Conservation (phyloP, 2,797 vertebrate genomes). For the Ptychadena robeensis region DNA sequence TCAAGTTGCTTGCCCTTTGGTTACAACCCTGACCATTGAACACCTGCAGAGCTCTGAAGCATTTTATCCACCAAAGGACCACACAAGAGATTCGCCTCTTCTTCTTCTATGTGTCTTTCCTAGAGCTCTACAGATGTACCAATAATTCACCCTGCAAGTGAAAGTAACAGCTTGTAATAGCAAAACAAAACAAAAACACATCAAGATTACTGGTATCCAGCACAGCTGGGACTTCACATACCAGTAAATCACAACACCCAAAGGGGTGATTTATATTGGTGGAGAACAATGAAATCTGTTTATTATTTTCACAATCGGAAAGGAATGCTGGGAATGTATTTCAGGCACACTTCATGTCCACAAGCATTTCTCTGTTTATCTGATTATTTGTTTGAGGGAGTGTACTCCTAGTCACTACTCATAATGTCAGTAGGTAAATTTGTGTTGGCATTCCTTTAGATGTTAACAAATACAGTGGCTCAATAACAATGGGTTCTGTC, state of each 20-base stretch:
- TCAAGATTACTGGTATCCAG: constrained; percentile 37
- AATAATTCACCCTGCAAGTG: constrained; percentile 28
- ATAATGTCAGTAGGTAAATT: background rate
- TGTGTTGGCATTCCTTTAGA: background rate
- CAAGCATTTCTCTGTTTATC: constrained; percentile 18
- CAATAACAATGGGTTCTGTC: background rate
- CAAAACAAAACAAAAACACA: background rate
- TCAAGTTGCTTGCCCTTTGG: background rate
- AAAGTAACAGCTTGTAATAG: constrained; percentile 28
- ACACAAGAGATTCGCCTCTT: background rate
- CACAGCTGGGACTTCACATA: constrained; percentile 41
- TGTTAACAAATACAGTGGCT: background rate
- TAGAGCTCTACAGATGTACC: constrained; percentile 42
- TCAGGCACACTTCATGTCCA: constrained; percentile 2
- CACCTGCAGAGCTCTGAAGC: background rate
- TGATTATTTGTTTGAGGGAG: constrained; percentile 17
- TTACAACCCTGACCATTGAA: background rate
- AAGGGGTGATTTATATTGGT: constrained; percentile 21
- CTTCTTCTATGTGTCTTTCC: background rate
- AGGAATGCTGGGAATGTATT: constrained; percentile 46
- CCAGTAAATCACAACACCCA: constrained; percentile 43
- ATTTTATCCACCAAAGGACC: constrained; percentile 1
- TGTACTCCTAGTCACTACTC: background rate
- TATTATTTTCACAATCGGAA: constrained; percentile 35
- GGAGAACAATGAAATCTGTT: constrained; percentile 45